Evolutionary conservation across 2,113 vertebrate species (phyloP).

Genomic region (Pycnonotus jocosus): DNA sequence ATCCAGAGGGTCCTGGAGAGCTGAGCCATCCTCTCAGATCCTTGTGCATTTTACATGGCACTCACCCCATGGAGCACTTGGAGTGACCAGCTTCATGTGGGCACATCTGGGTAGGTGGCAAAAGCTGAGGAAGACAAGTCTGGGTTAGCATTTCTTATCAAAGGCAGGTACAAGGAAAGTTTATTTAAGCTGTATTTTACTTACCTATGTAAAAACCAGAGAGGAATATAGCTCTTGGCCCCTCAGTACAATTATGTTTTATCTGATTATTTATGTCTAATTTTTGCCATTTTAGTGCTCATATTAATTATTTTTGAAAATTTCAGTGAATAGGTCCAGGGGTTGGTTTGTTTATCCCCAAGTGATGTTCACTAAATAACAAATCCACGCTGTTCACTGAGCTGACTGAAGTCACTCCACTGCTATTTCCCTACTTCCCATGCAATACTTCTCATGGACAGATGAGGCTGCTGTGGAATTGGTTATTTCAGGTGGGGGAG

Average conservation of each 20-base stretch:
- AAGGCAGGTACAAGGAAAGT: not conserved
- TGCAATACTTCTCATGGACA: conserved; percentile 12
- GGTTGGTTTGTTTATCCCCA: not conserved
- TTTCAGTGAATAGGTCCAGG: not conserved
- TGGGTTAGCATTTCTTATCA: not conserved
- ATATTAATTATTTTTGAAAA: not conserved
- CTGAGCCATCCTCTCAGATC: not conserved
- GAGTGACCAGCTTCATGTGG: fast-evolving
- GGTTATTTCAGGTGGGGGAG: not conserved
- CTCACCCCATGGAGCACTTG: fast-evolving
- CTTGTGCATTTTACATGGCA: not conserved
- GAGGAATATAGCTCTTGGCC: not conserved
- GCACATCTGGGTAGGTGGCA: not conserved
- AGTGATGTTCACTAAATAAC: not conserved
- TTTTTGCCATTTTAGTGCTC: not conserved
- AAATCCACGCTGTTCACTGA: fast-evolving
- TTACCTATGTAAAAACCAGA: not conserved
- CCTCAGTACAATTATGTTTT: not conserved
- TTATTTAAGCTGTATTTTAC: not conserved
- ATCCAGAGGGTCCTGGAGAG: no score
- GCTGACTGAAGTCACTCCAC: not conserved
- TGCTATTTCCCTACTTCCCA: not conserved
- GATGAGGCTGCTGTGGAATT: conserved; percentile 10
- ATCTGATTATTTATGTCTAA: not conserved
- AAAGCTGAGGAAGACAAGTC: not conserved